These are phyloP conservation scores for Xiphophorus couchianus DNA, from an alignment of 2,113 vertebrate genomes.

Conservation along the genomic window DNA sequence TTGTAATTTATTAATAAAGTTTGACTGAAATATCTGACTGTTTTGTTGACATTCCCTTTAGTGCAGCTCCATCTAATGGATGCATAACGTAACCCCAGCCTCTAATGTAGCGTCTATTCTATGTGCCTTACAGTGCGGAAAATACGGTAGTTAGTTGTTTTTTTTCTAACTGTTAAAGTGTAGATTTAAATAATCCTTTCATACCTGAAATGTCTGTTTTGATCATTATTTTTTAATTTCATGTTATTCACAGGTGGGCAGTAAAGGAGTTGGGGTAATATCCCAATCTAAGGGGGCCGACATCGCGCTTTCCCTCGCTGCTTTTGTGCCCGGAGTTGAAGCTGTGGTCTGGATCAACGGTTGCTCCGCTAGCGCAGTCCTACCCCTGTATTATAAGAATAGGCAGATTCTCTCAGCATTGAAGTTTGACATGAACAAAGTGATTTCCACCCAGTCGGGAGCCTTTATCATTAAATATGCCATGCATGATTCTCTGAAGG, in stretches of 20 bases:
- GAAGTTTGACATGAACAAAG: not conserved
- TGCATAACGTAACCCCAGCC: too few species aligned
- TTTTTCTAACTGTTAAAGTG: too few species aligned
- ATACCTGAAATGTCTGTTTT: slow-evolving; percentile 25
- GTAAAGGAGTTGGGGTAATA: slow-evolving; percentile 32
- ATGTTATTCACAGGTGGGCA: slow-evolving; percentile 16
- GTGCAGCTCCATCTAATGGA: too few species aligned
- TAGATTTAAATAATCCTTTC: too few species aligned
- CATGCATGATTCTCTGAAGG: not conserved
- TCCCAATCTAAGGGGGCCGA: not conserved
- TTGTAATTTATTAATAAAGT: too few species aligned
- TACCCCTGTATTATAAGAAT: slow-evolving; percentile 10
- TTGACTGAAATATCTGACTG: too few species aligned
- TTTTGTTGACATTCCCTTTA: too few species aligned
- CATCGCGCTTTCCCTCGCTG: slow-evolving; percentile 17
- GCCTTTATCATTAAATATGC: slow-evolving; percentile 1
- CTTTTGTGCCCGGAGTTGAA: not conserved
- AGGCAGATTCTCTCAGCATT: slow-evolving; percentile 8
- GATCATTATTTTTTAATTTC: not conserved
- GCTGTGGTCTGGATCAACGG: slow-evolving; percentile 33
- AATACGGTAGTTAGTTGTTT: too few species aligned
- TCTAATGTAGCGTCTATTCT: too few species aligned
- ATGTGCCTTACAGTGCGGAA: too few species aligned
- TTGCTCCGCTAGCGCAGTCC: not conserved
- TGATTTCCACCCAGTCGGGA: slow-evolving; percentile 13